Base-by-base conservation (phyloP, 2,113 vertebrate species). In the Psilopogon haemacephalus region DNA sequence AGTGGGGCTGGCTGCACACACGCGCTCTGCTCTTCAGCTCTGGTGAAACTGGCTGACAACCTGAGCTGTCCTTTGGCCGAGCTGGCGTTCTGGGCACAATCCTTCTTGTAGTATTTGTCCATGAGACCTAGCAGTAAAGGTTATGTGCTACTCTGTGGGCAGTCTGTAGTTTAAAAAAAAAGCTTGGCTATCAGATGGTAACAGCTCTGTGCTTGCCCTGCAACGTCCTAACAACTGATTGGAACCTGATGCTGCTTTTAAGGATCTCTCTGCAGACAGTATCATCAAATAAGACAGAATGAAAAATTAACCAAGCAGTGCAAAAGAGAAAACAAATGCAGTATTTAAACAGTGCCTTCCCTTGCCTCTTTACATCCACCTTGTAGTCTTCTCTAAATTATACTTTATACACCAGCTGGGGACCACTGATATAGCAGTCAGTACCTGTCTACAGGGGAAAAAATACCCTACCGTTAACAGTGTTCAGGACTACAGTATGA, bases 401-500 rank as follows among this genome's bases (percentile, higher is more conserved):
- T 80, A 94, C 71, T 94, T 93, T 96, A 93, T 91, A 96, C 89
- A 95, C 93, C 96, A 96, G 91, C 46, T 92, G 95, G 89, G 79
- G 95, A 95, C 95, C 83, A 78, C 72, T 93, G 90, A 91, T 73
- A 87, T 64, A 94, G 93, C 75, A 78, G 92, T 94, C 94, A 96
- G 91, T 96, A 97, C 93, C 96, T 96, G 87, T 97, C 82, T 91
- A 97, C 55, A 64, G 84, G 84, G 90, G 86, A 80, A 70, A 68
- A 90, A 95, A 91, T 92, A 93, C 81, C 92, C 95, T 97, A 96
- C 42, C 19, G 33, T 95, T 95, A 97, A 97, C 97, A 98, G 97
- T 97, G 97, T 97, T 97, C 89, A 94, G 96, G 97, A 98, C 97
- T 97, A 91, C 40, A 76, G 33, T 97, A 98, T 97, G 74, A 89